phyloP scores from a whole-genome alignment of 2,888 invertebrate species.

The Noctua pronuba region DNA sequence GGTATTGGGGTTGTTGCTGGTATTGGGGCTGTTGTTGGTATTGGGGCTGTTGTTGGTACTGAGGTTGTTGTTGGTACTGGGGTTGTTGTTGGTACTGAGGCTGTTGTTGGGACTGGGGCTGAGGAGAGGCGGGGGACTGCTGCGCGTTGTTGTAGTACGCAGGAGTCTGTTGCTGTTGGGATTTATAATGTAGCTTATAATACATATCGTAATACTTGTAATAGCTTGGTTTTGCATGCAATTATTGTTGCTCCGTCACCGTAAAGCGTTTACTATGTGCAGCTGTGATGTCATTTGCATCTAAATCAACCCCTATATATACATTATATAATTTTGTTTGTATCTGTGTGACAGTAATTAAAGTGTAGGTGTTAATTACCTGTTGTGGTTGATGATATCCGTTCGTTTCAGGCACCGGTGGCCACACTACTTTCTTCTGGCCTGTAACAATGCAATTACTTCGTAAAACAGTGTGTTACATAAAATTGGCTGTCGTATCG shows the following conservation, averaged over 20 bases:
- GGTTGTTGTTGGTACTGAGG: slow-evolving; percentile 69
- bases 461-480: slow-evolving; percentile 47
- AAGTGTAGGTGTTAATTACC: slow-evolving; percentile 81
- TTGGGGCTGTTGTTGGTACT: slow-evolving; percentile 72
- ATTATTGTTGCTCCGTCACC: slow-evolving; percentile 75
- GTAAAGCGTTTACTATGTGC: slow-evolving; percentile 82
- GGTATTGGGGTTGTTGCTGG: slow-evolving; percentile 66
- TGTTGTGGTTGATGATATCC: slow-evolving; percentile 91
- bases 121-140: slow-evolving; percentile 78
- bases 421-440: slow-evolving; percentile 96
- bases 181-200: slow-evolving; percentile 77
- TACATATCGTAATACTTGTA: slow-evolving; percentile 63
- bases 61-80: slow-evolving; percentile 66
- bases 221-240: slow-evolving; percentile 74
- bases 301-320: slow-evolving; percentile 72
- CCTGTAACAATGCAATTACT: slow-evolving; percentile 89
- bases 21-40: slow-evolving; percentile 70
- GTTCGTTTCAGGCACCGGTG: slow-evolving; percentile 93
- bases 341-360: slow-evolving; percentile 23
- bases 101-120: slow-evolving; percentile 71
- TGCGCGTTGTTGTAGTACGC: slow-evolving; percentile 88
- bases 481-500: slow-evolving; percentile 41
- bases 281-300: slow-evolving; percentile 77
- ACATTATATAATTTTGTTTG: slow-evolving; percentile 54
- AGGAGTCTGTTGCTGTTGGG: slow-evolving; percentile 85